Base-by-base conservation (phyloP, 1,140 invertebrate species). In the Drosophila biarmipes region DNA sequence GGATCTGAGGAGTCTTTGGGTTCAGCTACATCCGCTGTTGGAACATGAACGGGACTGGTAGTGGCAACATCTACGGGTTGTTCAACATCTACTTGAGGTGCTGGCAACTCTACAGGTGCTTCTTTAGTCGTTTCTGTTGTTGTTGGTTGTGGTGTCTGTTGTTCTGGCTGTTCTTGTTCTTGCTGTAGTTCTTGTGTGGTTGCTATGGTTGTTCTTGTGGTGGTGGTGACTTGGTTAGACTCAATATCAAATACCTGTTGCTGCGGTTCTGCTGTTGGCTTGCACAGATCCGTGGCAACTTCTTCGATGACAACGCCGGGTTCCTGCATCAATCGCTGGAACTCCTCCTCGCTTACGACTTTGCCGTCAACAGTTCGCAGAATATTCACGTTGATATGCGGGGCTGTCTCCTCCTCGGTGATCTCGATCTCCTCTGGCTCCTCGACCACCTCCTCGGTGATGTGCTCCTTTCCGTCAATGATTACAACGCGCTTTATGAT, bases 381-480 rank as follows among this genome's bases (percentile, higher is more conserved):
- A 1, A 96, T 95, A 76, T 95, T 96, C 21, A 96, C 96, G 71
- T 95, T 95, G 21, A 96, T 95, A 73, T 95, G 94, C 8, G 95
- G 95, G 45, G 96, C 95, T 27, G 93, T 92, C 76, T 95, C 94
- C 92, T 96, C 95, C 90, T 96, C 95, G 38, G 94, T 94, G 5
- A 96, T 93, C 92, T 97, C 96, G 29, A 97, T 92, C 92, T 96
- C 95, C 82, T 97, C 95, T 19, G 96, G 95, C 92, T 97, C 96
- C 92, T 97, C 95, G 61, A 97, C 93, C 4, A 97, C 92, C 92
- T 97, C 96, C 92, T 97, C 96, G 10, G 94, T 95, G 0, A 96
- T 94, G 76, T 95, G 95, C 92, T 97, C 96, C 92, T 96, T 96
- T 0, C 96, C 96, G 91, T 97, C 95, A 56, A 97, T 94, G 8